Base-by-base conservation (phyloP, 2,113 vertebrate species). In the Mesocricetus auratus region DNA sequence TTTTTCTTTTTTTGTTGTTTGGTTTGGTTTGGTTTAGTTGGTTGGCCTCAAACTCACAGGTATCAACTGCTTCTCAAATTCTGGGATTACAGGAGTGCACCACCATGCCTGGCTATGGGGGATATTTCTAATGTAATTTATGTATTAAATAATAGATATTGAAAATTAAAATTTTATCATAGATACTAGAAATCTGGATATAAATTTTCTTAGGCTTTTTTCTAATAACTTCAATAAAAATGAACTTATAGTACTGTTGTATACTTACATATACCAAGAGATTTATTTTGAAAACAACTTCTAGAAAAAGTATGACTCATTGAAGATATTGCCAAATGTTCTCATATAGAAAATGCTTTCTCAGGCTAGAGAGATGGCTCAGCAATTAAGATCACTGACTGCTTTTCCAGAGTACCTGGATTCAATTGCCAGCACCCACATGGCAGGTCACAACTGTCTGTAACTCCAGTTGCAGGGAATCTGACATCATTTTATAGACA, bases 251-350 rank as follows among this genome's bases (percentile, higher is more conserved):
- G 36, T n/a, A 53, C 50, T 13, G 53, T 19, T 21, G 13, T 33
- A 74, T 53, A 6, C 78, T 92, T 97, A 78, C 4, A 85, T 15
- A 66, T 93, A 81, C 0, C 68, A 92, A 94, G 58, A 96, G 26
- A 82, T 29, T 93, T 88, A 60, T 56, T 90, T 87, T 90, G 50
- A 81, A 45, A 64, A 64, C 83, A 83, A 78, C 75, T 19, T 86
- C 89, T 71, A 0, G 7, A 77, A 86, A 89, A 77, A 88, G 75
- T 96, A 91, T 92, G n/a, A 89, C 13, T 93, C 16, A 29, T 50
- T 42, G 36, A 75, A 88, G 19, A 21, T 2, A 62, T 50, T 64
- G n/a, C n/a, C 50, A 86, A 68, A 86, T 79, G 86, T 78, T 92
- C n/a, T 73, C 64, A 16, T 89, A 47, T 81, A n/a, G 58, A 89